Conservation (phyloP, 2,888 invertebrate species). For the Cheilosia pagana region DNA sequence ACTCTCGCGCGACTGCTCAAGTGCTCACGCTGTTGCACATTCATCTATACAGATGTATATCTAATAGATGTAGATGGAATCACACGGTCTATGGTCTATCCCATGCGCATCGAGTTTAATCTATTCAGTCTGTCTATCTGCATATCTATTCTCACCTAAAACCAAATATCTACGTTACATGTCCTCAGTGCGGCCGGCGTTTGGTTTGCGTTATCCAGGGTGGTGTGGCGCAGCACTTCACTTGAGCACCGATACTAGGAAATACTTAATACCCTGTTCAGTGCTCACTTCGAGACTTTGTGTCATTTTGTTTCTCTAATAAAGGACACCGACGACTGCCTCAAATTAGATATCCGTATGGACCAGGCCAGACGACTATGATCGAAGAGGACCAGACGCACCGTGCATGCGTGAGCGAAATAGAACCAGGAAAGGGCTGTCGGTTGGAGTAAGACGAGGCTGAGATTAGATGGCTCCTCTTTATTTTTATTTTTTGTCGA, state of each 20-base stretch:
- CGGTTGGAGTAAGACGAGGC: slow-evolving; percentile 1
- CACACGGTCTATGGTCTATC: slow-evolving; percentile 44
- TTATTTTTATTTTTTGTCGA: slow-evolving; percentile 69
- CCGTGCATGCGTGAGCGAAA: slow-evolving; percentile 14
- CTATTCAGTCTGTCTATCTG: slow-evolving; percentile 58
- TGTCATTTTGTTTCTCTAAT: slow-evolving; percentile 38
- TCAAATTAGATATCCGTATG: slow-evolving; percentile 71
- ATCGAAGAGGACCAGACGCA: slow-evolving; percentile 31
- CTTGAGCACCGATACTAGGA: slow-evolving; percentile 26
- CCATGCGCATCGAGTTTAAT: slow-evolving; percentile 42
- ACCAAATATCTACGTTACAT: slow-evolving; percentile 13
- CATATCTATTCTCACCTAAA: slow-evolving; percentile 64
- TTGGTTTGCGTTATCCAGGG: slow-evolving; percentile 57
- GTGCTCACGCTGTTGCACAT: slow-evolving; percentile 26
- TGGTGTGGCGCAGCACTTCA: slow-evolving; percentile 34
- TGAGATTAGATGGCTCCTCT: slow-evolving; percentile 46
- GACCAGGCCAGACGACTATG: slow-evolving; percentile 61
- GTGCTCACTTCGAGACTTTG: slow-evolving; percentile 29
- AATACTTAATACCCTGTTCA: slow-evolving; percentile 10
- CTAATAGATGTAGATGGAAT: slow-evolving; percentile 41
- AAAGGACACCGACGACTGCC: slow-evolving; percentile 67
- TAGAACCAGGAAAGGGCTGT: slow-evolving; percentile 26
- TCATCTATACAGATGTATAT: slow-evolving; percentile 8
- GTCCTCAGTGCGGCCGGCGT: slow-evolving; percentile 38
- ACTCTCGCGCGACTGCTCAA: slow-evolving; percentile 46